Evolutionary conservation across 2,888 invertebrate genomes (phyloP).

Genomic region (Gastracanthus pulcherrimus): DNA sequence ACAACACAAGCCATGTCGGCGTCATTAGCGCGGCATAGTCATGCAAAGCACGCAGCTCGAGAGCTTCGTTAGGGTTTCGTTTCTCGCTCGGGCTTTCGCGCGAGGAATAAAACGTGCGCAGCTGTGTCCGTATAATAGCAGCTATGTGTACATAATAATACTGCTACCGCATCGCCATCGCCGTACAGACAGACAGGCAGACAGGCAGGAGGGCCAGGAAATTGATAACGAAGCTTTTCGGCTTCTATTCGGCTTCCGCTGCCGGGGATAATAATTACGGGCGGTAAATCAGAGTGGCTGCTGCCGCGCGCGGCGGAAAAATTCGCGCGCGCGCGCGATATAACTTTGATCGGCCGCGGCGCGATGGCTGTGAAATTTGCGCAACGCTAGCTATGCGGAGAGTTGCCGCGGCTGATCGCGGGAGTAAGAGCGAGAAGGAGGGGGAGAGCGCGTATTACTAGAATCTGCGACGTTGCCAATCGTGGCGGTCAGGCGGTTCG

Average conservation of each 20-base stretch:
- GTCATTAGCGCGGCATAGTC: slow-evolving; percentile 7
- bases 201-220: neutral
- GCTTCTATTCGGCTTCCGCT: too few relatives aligned
- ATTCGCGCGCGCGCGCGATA: too few relatives aligned
- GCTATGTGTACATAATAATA: too few relatives aligned
- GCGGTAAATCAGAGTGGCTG: neutral
- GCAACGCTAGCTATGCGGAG: too few relatives aligned
- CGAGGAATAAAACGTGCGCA: too few relatives aligned
- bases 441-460: too few relatives aligned
- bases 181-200: neutral
- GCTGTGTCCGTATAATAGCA: too few relatives aligned
- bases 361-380: slow-evolving; percentile 12
- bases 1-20: neutral
- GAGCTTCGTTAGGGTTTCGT: slow-evolving; percentile 26
- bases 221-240: slow-evolving; percentile 31
- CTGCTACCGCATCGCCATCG: too few relatives aligned
- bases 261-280: slow-evolving; percentile 4
- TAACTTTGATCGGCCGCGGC: slow-evolving; percentile 29
- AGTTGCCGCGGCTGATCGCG: too few relatives aligned
- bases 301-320: slow-evolving; percentile 10
- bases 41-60: neutral
- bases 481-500: neutral
- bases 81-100: neutral
- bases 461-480: slow-evolving; percentile 53
- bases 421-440: too few relatives aligned